These are phyloP conservation scores for Ceramica pisi DNA, from an alignment of 2,888 invertebrate genomes.

Conservation along the genomic window DNA sequence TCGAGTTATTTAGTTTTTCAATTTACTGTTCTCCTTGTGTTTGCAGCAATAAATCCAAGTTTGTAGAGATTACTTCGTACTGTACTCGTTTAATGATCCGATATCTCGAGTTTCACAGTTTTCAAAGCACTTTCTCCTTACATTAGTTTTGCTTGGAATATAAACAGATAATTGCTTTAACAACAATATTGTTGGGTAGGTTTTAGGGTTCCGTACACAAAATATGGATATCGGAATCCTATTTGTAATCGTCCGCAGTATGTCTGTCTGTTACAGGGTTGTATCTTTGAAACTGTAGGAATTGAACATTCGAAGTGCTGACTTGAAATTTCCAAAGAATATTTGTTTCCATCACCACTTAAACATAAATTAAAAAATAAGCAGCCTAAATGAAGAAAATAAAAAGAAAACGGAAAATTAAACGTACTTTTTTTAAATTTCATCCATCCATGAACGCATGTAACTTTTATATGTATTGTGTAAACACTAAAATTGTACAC, in stretches of 20 bases:
- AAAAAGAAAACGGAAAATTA: too few relatives aligned
- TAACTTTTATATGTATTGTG: too few relatives aligned
- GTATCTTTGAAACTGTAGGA: not conserved
- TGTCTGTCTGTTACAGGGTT: not conserved
- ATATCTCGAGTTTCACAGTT: constrained; percentile 33
- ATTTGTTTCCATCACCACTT: too few relatives aligned
- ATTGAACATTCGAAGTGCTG: too few relatives aligned
- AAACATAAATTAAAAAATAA: too few relatives aligned
- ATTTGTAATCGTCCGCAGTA: not conserved
- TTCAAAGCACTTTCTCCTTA: constrained; percentile 19
- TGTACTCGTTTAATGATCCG: constrained; percentile 51
- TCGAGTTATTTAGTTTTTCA: constrained; percentile 53
- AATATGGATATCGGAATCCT: not conserved
- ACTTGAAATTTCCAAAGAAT: too few relatives aligned
- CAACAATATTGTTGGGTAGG: constrained; percentile 9
- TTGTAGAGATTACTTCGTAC: constrained; percentile 42
- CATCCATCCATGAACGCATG: too few relatives aligned
- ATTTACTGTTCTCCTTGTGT: constrained; percentile 35
- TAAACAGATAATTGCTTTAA: constrained; percentile 30
- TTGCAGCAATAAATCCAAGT: constrained; percentile 50
- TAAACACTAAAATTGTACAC: too few relatives aligned
- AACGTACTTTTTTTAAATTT: too few relatives aligned
- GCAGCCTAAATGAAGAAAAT: too few relatives aligned
- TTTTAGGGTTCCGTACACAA: constrained; percentile 3
- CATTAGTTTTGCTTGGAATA: constrained; percentile 6